Percentiles rank a stretch among this genome's conserved stretches.
Conservation (phyloP, 2,888 invertebrate genomes). For the Fabriciana adippe region DNA sequence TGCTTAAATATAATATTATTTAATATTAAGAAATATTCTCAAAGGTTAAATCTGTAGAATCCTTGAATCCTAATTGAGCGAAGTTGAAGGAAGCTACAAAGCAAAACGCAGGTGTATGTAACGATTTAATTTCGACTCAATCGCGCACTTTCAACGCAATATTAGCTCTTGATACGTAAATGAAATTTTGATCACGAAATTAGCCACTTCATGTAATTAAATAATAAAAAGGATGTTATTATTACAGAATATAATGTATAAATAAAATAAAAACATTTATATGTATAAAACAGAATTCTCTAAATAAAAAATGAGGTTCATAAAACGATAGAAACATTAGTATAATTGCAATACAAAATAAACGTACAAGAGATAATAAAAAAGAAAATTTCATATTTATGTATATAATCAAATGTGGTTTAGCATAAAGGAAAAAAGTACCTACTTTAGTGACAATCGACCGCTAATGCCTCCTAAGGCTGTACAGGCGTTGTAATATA, state of each 20-base stretch:
- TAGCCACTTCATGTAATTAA: constrained; percentile 14
- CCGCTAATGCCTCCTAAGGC: not conserved
- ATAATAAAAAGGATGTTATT: constrained; percentile 9
- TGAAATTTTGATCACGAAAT: constrained; percentile 46
- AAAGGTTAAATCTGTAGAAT: constrained; percentile 48
- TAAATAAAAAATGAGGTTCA: no score
- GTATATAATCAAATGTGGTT: not conserved
- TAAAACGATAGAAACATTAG: no score
- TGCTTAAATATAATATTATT: no score
- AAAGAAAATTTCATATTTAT: not conserved
- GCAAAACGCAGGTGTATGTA: constrained; percentile 65
- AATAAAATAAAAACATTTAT: not conserved
- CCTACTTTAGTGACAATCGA: not conserved
- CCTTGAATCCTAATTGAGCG: constrained; percentile 51
- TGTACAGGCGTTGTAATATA: constrained; percentile 39
- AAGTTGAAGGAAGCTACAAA: constrained; percentile 49
- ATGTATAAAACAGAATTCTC: no score
- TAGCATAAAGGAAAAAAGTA: not conserved
- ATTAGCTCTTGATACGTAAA: constrained; percentile 56
- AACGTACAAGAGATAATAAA: no score
- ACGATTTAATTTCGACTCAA: constrained; percentile 72
- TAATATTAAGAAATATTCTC: constrained; percentile 4
- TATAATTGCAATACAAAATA: no score
- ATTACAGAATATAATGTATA: not conserved
- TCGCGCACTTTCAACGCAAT: constrained; percentile 49